Percentiles rank a stretch among this genome's conserved stretches.
Evolutionary conservation across 2,888 invertebrate genomes (phyloP).

Genomic region (Steinernema scapterisci): DNA sequence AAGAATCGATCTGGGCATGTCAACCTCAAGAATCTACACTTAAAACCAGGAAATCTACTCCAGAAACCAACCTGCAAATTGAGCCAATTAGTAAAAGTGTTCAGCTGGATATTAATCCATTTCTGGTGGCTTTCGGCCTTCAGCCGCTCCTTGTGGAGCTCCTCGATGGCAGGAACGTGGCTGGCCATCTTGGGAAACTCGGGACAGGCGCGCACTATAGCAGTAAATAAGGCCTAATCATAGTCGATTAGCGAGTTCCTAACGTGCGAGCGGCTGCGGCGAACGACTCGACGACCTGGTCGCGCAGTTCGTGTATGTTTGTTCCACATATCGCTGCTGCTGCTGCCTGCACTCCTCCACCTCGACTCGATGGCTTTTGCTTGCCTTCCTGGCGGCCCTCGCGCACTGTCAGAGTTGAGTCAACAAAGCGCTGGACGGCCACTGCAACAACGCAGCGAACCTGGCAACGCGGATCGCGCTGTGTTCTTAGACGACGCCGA

Average conservation of each 20-base stretch:
- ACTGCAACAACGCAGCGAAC: background rate
- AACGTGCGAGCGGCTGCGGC: conserved; percentile 9
- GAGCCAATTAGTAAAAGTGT: conserved; percentile 64
- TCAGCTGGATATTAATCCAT: conserved; percentile 59
- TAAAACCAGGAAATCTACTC: no score
- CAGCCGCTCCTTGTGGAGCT: conserved; percentile 17
- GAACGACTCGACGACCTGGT: conserved; percentile 20
- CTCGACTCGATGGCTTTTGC: no score
- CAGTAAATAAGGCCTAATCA: conserved; percentile 20
- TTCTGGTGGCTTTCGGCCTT: conserved; percentile 44
- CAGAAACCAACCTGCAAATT: conserved; percentile 53
- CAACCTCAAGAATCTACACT: no score
- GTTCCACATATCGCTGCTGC: conserved; percentile 24
- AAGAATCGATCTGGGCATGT: no score
- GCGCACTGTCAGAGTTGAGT: conserved; percentile 33
- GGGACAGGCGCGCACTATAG: background rate
- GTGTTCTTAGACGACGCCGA: background rate
- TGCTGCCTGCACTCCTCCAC: no score
- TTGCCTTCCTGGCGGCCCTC: conserved; percentile 26
- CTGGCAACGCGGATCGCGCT: background rate
- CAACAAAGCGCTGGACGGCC: conserved; percentile 15
- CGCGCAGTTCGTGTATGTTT: conserved; percentile 27
- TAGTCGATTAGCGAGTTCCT: conserved; percentile 26
- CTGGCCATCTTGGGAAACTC: background rate
- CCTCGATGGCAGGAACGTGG: conserved; percentile 20